Base-by-base conservation (phyloP, 1,140 invertebrate species). In the Caenorhabditis remanei region DNA sequence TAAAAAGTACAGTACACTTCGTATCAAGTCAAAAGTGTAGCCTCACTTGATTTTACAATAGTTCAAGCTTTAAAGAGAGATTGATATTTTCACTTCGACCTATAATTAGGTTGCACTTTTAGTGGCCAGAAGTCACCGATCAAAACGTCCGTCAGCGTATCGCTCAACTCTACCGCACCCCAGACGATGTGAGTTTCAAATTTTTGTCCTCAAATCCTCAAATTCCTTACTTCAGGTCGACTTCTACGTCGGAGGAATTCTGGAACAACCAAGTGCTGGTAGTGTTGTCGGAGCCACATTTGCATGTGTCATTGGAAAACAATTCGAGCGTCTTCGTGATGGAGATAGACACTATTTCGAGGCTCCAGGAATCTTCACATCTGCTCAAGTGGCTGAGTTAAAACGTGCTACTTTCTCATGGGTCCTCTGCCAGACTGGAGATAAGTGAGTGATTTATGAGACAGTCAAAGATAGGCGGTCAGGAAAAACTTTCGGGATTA, bases 201-300 rank as follows among this genome's bases (percentile, higher is more conserved):
- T 0, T 32, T 2, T 2, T 32, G 32, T 32, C 32, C 32, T 32
- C 32, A 32, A 32, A 32, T 1, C 2, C 32, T 32, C 40, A 83
- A 21, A 55, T 7, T 7, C 24, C 55, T n/a, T 11, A 7, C 55
- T 55, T 43, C 46, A 87, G 61, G 9, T 97, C 83, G 96, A 97
- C 93, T 93, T 97, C 19, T 96, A 96, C 93, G 95, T 96, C 41
- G 96, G 96, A 8, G 96, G 95, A 19, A 92, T 97, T 0, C 94
- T 96, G 1, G 96, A 97, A 92, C 93, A 93, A 50, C 94, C 95
- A 0, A 92, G 94, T 4, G 94, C 95, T 3, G 96, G 96, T 16
- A 96, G 96, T 14, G 93, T 98, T 0, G 96, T 98, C 0, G 97
- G 97, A 11, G 97, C 97, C 0, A 98, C 97, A 0, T 97, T 98